Evolutionary conservation across 1,140 invertebrate genomes (phyloP), one percentile per base, ranked within the genome.

Genomic region (Drosophila subpulchrella): DNA sequence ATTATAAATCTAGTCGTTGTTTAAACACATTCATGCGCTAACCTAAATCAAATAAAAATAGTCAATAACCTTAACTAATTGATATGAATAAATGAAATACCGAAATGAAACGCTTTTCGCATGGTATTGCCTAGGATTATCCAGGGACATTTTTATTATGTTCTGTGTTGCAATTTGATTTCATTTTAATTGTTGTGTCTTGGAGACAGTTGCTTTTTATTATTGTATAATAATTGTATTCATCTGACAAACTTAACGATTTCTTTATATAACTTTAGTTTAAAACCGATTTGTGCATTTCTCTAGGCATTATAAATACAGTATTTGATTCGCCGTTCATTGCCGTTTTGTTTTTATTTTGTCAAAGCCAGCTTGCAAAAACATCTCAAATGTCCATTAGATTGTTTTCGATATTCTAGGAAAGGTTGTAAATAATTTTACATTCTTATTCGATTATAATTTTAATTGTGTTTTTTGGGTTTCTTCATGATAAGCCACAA

Each of bases 231-330:
- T 81, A 73, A 76, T 76, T 59, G 24, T 76, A 53, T 59, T 75
- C 57, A 72, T 68, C 63, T 51, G 76, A 78, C 75, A 82, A 85
- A 88, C 83, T 88, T 86, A 86, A 88, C 79, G 62, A 81, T 73
- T 66, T 77, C 47, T 53, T 63, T 82, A 57, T 67, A 75, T 66
- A 78, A 70, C 73, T 77, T 63, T 86, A 79, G 79, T 88, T 79
- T 79, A 83, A 88, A 86, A 86, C 83, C 83, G 71, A 83, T 88
- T 88, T 88, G 83, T 88, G 83, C 83, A 88, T 88, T 88, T 81
- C 54, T 61, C 60, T 68, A 66, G 58, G 75, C 70, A 27, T 74
- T 78, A 44, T 61, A 75, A 71, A 71, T 71, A 71, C 68, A 71
- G 32, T 71, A 71, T 71, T 71, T 71, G 53, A 71, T 71, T 71